These are phyloP conservation scores for Tuberolachnus salignus DNA, from an alignment of 2,888 invertebrate species.

Conservation along the genomic window DNA sequence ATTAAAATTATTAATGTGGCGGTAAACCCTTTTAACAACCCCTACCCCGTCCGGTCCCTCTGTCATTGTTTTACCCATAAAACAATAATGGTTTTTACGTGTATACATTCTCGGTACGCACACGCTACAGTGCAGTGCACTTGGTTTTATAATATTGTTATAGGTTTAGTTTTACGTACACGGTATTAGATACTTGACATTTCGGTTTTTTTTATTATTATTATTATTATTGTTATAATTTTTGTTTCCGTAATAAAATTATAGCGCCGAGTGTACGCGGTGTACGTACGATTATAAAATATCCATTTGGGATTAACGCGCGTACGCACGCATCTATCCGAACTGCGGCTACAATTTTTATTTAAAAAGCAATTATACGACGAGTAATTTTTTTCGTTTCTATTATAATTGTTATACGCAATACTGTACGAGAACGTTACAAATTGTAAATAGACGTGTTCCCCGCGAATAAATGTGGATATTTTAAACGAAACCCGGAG, in stretches of 20 bases:
- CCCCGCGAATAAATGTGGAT: too few relatives aligned
- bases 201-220: neutral
- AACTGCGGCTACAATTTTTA: conserved; percentile 2
- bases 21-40: neutral
- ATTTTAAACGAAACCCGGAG: too few relatives aligned
- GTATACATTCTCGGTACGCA: neutral
- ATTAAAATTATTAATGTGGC: conserved; percentile 4
- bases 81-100: neutral
- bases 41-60: too few relatives aligned
- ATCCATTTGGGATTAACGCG: neutral
- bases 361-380: neutral
- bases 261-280: neutral
- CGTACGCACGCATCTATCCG: neutral
- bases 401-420: neutral
- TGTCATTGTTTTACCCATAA: neutral
- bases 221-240: neutral
- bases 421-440: too few relatives aligned
- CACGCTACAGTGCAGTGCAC: neutral
- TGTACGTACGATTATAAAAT: neutral
- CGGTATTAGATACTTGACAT: too few relatives aligned
- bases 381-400: neutral
- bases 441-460: too few relatives aligned
- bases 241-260: neutral
- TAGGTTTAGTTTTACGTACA: too few relatives aligned
- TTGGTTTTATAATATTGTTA: conserved; percentile 7